Evolutionary conservation across 2,113 vertebrate genomes (phyloP).

Genomic region (Rhodinocichla rosea): DNA sequence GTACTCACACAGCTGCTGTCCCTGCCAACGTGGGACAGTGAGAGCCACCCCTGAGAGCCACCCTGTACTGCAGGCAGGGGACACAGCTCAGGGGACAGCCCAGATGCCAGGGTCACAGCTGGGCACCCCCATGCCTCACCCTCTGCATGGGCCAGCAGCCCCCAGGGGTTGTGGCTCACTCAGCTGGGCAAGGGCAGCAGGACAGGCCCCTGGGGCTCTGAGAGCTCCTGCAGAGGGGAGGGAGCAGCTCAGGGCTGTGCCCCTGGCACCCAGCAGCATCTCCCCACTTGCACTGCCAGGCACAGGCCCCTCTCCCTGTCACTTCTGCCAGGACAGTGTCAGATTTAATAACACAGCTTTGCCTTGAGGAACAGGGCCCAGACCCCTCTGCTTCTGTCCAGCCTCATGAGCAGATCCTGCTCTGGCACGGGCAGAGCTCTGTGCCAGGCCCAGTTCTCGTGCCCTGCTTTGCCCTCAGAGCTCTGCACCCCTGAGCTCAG

Average conservation of each 20-base stretch:
- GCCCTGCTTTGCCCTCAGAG: neutral
- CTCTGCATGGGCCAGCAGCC: neutral
- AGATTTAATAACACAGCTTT: neutral
- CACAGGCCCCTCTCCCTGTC: neutral
- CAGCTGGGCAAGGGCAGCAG: neutral
- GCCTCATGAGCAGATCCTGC: fast-evolving
- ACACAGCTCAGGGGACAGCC: neutral
- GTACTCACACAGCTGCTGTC: neutral
- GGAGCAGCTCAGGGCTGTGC: neutral
- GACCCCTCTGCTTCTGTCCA: neutral
- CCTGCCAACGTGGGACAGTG: fast-evolving
- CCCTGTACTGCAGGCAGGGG: neutral
- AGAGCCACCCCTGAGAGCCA: neutral
- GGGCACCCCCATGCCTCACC: neutral
- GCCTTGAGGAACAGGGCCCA: neutral
- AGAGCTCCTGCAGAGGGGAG: neutral
- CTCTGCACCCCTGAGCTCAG: neutral
- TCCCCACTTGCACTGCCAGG: neutral
- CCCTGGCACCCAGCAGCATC: neutral
- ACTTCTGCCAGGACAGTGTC: neutral
- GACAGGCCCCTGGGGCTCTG: neutral
- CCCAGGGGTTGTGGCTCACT: fast-evolving
- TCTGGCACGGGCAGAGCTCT: fast-evolving
- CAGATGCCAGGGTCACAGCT: fast-evolving
- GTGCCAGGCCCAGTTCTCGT: fast-evolving